Percentiles rank a stretch among this genome's conserved stretches.
Evolutionary conservation across 2,113 vertebrate species (phyloP).

Genomic region (Verasper variegatus): DNA sequence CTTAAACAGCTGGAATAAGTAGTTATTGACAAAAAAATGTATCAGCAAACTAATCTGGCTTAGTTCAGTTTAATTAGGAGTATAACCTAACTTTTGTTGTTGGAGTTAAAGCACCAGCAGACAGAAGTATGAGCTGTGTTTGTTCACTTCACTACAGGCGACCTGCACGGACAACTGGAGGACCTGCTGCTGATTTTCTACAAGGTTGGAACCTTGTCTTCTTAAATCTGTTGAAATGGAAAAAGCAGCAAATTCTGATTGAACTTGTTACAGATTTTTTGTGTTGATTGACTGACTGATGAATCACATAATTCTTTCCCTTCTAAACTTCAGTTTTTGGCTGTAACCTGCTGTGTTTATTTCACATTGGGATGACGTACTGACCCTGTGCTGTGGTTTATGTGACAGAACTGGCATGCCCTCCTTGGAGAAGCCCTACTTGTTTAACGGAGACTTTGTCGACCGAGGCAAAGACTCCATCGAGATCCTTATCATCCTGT

Average conservation of each 20-base stretch:
- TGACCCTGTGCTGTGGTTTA: background rate
- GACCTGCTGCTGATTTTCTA: constrained; percentile 92
- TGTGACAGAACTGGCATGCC: constrained; percentile 91
- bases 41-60: too few species aligned
- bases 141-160: constrained; percentile 80
- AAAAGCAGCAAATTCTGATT: background rate
- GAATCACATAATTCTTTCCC: background rate
- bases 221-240: background rate
- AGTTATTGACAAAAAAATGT: too few species aligned
- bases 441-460: constrained; percentile 96
- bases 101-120: background rate
- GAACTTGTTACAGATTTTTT: background rate
- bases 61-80: too few species aligned
- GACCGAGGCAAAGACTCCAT: constrained; percentile 93
- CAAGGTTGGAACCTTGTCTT: constrained; percentile 75
- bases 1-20: background rate
- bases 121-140: background rate
- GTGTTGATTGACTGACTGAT: background rate
- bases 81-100: too few species aligned
- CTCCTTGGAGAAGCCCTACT: constrained; percentile 88
- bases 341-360: background rate
- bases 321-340: background rate
- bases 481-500: constrained; percentile 92
- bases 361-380: background rate
- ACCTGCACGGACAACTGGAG: constrained; percentile 93